Evolutionary conservation across 1,140 invertebrate genomes (phyloP), one percentile per base, ranked within the genome.

Genomic region (Drosophila trapezifrons): DNA sequence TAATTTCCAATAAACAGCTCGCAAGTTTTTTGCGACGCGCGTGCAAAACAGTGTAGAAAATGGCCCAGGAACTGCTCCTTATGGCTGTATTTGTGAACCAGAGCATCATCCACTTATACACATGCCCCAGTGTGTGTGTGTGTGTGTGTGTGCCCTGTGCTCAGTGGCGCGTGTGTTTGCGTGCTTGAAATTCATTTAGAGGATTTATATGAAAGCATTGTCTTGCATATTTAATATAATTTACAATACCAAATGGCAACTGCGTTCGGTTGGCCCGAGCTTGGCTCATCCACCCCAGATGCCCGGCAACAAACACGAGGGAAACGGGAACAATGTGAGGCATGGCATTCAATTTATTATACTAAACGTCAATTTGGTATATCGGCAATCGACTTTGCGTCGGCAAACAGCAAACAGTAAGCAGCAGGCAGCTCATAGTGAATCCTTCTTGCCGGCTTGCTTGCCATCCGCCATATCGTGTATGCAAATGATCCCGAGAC

Each of bases 191-290:
- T 86, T 86, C 83, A 86, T 86, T 86, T 86, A 87, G 76, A 73
- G 83, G 80, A 86, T 86, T 86, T 86, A 86, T 87, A 83, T 63
- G 79, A 81, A 80, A 77, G 83, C 83, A 83, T 79, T 87, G 83
- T 79, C 83, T 83, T 86, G 83, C 83, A 86, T 86, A 86, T 86
- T 86, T 86, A 83, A 86, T 86, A 86, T 87, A 86, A 86, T 86
- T 86, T 86, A 77, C 66, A 82, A 79, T 63, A 45, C 70, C 59
- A 77, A 81, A 60, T 80, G 59, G 57, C 55, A 64, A 65, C 58
- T 67, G 57, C 52, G 56, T 45, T 7, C 9, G 9, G 29, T 10
- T 32, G 29, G 29, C 29, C 29, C 10, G 29, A 29, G 29, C 29
- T 32, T 10, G 29, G 43, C 56, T 63, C 47, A 71, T 62, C 52